Evolutionary conservation across 2,797 vertebrate genomes (phyloP).

Genomic region (Poecilia wingei): DNA sequence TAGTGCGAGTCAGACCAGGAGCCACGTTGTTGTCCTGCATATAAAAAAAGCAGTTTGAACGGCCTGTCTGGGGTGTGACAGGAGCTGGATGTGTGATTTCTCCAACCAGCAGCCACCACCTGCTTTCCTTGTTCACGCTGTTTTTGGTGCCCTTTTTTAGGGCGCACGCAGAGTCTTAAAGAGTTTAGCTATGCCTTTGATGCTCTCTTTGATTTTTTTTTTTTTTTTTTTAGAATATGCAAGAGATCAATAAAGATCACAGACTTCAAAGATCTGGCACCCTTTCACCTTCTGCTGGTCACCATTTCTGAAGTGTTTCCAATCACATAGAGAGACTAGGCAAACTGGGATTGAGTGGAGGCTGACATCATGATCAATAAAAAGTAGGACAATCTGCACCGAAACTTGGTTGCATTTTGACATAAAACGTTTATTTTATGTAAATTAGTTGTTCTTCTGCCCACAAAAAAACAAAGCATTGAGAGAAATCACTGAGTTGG

Average conservation of each 20-base stretch:
- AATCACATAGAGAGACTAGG: conserved; percentile 74
- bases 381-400: conserved; percentile 49
- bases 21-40: conserved; percentile 62
- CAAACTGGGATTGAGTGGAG: conserved; percentile 63
- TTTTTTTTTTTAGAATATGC: conserved; percentile 84
- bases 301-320: conserved; percentile 86
- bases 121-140: conserved; percentile 85
- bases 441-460: conserved; percentile 32
- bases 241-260: conserved; percentile 82
- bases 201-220: conserved; percentile 83
- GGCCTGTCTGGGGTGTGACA: conserved; percentile 58
- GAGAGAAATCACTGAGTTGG: conserved; percentile 34
- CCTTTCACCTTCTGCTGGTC: conserved; percentile 88
- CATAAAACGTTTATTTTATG: conserved; percentile 35
- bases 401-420: conserved; percentile 52
- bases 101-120: conserved; percentile 77
- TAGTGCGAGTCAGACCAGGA: conserved; percentile 69
- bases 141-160: conserved; percentile 77
- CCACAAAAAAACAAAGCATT: conserved; percentile 19
- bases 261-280: conserved; percentile 85
- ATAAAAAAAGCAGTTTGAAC: conserved; percentile 71
- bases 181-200: conserved; percentile 86
- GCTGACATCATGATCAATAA: conserved; percentile 65
- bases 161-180: conserved; percentile 77
- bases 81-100: conserved; percentile 65